Evolutionary conservation across 2,113 vertebrate species (phyloP).

Genomic region (Psilopogon haemacephalus): DNA sequence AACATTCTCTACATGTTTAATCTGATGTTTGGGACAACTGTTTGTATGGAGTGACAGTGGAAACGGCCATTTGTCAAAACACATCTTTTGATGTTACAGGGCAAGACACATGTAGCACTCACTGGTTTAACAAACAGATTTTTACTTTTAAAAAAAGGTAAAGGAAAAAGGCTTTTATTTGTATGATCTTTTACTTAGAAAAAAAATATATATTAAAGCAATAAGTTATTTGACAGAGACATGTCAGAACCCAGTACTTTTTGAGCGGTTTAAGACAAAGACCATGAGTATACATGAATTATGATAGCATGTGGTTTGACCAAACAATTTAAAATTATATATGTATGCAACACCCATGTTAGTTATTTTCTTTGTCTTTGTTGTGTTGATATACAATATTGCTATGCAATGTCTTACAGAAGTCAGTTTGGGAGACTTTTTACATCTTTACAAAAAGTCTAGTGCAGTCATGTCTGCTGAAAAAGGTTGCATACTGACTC

Average conservation of each 20-base stretch:
- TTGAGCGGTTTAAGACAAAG: neutral
- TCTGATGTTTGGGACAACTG: neutral
- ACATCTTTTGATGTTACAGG: neutral
- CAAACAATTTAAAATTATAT: neutral
- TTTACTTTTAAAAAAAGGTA: neutral
- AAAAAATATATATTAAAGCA: neutral
- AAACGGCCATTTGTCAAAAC: neutral
- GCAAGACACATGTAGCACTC: neutral
- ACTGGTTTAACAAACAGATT: neutral
- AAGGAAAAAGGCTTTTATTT: neutral
- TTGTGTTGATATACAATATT: neutral
- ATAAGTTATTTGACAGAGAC: neutral
- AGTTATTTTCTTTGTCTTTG: neutral
- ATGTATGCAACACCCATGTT: neutral
- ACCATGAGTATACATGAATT: neutral
- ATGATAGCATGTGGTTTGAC: neutral
- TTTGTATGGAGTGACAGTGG: neutral
- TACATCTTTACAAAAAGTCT: neutral
- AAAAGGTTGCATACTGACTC: neutral
- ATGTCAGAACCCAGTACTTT: neutral
- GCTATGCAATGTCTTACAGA: too few species aligned
- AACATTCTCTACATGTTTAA: neutral
- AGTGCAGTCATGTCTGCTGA: neutral
- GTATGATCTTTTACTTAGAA: neutral
- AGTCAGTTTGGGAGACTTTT: neutral